phyloP scores from a whole-genome alignment of 2,888 invertebrate genomes.

The Drosophila demipolita region DNA sequence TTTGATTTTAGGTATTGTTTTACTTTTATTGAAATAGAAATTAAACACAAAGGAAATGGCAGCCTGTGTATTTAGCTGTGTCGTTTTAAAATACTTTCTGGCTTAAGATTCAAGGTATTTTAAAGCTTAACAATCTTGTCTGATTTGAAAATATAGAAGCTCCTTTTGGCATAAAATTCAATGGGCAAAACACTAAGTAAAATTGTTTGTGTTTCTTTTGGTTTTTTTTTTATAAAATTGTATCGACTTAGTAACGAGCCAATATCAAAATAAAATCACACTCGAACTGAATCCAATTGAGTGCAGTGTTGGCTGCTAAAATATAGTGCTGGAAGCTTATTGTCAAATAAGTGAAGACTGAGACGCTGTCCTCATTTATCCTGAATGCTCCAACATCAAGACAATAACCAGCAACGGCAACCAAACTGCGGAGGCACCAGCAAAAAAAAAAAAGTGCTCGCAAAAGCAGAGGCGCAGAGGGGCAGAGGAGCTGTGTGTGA shows the following conservation, averaged over 20 bases:
- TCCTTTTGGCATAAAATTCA: background rate
- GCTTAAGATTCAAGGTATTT: constrained; percentile 27
- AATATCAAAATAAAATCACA: background rate
- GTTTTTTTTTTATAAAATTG: background rate
- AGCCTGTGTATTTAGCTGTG: constrained; percentile 25
- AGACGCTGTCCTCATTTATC: constrained; percentile 27
- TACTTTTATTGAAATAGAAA: constrained; percentile 75
- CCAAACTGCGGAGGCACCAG: constrained; percentile 16
- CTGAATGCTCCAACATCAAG: constrained; percentile 6
- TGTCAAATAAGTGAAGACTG: constrained; percentile 21
- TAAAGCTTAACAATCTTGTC: background rate
- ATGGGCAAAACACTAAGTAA: background rate
- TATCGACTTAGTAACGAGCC: too few species aligned
- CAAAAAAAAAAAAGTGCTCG: constrained; percentile 28
- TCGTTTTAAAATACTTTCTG: constrained; percentile 11
- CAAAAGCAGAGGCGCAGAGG: constrained; percentile 28
- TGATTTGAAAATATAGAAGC: background rate
- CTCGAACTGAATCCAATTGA: constrained; percentile 5
- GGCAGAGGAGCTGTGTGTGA: constrained; percentile 25
- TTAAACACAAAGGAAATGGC: constrained; percentile 57
- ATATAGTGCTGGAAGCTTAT: constrained; percentile 2
- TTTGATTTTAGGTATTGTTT: constrained; percentile 80
- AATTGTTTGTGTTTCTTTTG: background rate
- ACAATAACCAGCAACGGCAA: constrained; percentile 38
- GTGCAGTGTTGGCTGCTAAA: constrained; percentile 1